Evolutionary conservation across 2,888 invertebrate genomes (phyloP).

Genomic region (Platycnemis pennipes): DNA sequence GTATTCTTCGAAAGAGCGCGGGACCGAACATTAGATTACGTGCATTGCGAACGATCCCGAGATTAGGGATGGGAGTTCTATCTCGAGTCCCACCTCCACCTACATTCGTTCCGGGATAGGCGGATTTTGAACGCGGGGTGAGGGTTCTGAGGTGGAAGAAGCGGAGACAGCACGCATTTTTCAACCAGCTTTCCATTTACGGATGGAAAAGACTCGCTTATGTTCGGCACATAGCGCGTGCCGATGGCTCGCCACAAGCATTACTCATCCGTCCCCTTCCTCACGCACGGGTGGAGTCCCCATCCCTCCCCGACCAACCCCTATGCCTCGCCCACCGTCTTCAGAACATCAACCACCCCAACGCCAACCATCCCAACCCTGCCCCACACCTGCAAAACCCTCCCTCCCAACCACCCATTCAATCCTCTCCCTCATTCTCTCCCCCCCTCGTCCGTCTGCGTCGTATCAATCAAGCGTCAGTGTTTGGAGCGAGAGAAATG

Average conservation of each 20-base stretch:
- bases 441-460: not conserved
- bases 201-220: constrained; percentile 29
- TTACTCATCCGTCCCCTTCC: not conserved
- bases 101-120: not conserved
- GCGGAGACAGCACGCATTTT: not conserved
- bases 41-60: not conserved
- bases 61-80: not conserved
- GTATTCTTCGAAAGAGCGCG: too few relatives aligned
- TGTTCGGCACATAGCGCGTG: constrained; percentile 18
- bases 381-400: not conserved
- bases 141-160: not conserved
- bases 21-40: not conserved
- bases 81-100: not conserved
- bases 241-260: constrained; percentile 2
- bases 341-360: not conserved
- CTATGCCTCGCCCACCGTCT: not conserved
- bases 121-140: not conserved
- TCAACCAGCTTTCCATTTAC: not conserved
- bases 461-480: constrained; percentile 26
- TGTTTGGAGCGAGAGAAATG: not conserved
- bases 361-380: not conserved
- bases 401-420: not conserved
- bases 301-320: not conserved
- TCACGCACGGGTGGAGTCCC: not conserved
- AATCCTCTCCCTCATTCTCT: not conserved